Conservation (phyloP, 2,888 invertebrate genomes). For the Patella ulyssiponensis region DNA sequence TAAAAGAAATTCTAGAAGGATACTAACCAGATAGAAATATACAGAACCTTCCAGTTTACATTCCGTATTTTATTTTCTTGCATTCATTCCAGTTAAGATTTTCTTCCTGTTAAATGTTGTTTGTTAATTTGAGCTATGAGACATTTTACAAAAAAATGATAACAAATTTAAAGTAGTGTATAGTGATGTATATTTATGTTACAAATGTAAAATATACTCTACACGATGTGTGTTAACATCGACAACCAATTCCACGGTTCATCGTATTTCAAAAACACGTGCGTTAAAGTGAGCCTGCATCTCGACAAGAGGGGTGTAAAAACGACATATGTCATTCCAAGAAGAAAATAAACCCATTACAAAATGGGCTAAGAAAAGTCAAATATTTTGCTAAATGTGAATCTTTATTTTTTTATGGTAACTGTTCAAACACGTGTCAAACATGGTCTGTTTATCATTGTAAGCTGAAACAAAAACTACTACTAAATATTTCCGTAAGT, state of each 20-base stretch:
- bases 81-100: no score
- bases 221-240: neutral
- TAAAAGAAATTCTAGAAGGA: no score
- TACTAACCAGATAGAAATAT: no score
- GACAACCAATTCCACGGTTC: no score
- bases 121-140: conserved; percentile 7
- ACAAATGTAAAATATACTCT: neutral
- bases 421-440: conserved; percentile 6
- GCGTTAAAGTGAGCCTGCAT: no score
- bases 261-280: no score
- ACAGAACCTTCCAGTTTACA: no score
- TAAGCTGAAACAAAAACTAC: no score
- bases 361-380: neutral
- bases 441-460: neutral
- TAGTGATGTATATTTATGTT: neutral
- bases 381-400: conserved; percentile 2
- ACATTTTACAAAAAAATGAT: neutral
- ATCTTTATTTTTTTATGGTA: neutral
- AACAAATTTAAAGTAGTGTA: conserved; percentile 1
- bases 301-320: neutral
- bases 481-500: no score
- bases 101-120: neutral
- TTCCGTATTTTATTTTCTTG: no score
- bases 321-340: neutral
- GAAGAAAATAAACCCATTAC: conserved; percentile 1